Conservation (phyloP, 2,888 invertebrate species). For the Griposia aprilina region DNA sequence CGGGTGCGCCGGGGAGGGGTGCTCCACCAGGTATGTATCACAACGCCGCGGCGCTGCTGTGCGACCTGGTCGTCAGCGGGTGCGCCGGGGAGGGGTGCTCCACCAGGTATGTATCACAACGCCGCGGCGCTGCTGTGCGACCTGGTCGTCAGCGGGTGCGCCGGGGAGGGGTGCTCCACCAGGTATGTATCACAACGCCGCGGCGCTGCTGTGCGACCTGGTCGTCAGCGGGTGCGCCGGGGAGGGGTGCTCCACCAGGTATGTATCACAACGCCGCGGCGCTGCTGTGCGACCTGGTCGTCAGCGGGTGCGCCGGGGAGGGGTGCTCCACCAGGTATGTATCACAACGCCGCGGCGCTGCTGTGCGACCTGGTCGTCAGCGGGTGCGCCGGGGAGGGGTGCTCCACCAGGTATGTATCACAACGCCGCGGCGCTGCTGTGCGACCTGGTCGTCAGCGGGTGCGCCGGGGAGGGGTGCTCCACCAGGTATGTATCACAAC, state of each 20-base stretch:
- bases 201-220: conserved; percentile 97
- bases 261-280: conserved; percentile 93
- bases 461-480: conserved; percentile 74
- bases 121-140: conserved; percentile 97
- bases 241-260: conserved; percentile 75
- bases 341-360: conserved; percentile 95
- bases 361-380: conserved; percentile 94
- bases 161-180: conserved; percentile 72
- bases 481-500: conserved; percentile 87
- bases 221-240: conserved; percentile 85
- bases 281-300: conserved; percentile 96
- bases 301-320: conserved; percentile 76
- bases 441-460: conserved; percentile 93
- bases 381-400: conserved; percentile 76
- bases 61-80: conserved; percentile 93
- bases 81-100: conserved; percentile 74
- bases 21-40: conserved; percentile 69
- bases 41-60: conserved; percentile 96
- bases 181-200: conserved; percentile 91
- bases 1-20: conserved; percentile 76
- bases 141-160: conserved; percentile 90
- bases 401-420: conserved; percentile 69
- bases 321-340: conserved; percentile 72
- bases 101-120: conserved; percentile 87
- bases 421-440: conserved; percentile 96